Percentiles rank a stretch among this genome's conserved stretches.
phyloP scores from a whole-genome alignment of 1,140 invertebrate species.

The Calosoma granatense region DNA sequence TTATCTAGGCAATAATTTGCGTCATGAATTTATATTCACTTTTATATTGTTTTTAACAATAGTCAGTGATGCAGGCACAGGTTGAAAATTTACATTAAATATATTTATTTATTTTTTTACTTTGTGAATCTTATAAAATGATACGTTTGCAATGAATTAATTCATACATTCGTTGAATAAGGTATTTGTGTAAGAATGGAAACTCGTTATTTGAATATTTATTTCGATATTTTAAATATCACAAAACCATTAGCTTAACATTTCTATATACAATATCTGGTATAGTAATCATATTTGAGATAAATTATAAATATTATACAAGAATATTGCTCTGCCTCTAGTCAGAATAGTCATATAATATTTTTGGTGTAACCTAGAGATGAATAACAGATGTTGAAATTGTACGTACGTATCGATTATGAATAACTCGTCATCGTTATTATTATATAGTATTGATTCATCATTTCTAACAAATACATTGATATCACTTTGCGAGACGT shows the following conservation, averaged over 20 bases:
- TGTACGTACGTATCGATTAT: background rate
- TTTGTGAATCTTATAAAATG: too few relatives aligned
- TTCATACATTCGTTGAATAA: too few relatives aligned
- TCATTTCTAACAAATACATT: constrained; percentile 1
- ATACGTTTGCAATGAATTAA: too few relatives aligned
- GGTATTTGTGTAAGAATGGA: too few relatives aligned
- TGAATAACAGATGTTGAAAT: background rate
- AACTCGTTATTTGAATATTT: constrained; percentile 14
- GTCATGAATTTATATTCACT: too few relatives aligned
- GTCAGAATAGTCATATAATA: background rate
- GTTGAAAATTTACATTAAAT: too few relatives aligned
- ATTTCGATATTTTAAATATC: constrained; percentile 12
- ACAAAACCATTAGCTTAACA: constrained; percentile 1
- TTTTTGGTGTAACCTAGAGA: background rate
- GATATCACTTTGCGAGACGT: background rate
- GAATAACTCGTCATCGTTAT: constrained; percentile 1
- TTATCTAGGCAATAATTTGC: too few relatives aligned
- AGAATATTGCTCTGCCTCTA: constrained; percentile 4
- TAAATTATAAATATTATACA: constrained; percentile 9
- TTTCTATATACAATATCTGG: background rate
- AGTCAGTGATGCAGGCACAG: too few relatives aligned
- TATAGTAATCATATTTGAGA: background rate
- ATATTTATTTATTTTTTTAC: too few relatives aligned
- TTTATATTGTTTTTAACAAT: too few relatives aligned
- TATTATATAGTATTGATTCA: background rate